A percentile compares a stretch with the other conserved stretches of the same genome.
These are phyloP conservation scores for Plodia interpunctella DNA, from an alignment of 1,140 invertebrate genomes.

Conservation along the genomic window DNA sequence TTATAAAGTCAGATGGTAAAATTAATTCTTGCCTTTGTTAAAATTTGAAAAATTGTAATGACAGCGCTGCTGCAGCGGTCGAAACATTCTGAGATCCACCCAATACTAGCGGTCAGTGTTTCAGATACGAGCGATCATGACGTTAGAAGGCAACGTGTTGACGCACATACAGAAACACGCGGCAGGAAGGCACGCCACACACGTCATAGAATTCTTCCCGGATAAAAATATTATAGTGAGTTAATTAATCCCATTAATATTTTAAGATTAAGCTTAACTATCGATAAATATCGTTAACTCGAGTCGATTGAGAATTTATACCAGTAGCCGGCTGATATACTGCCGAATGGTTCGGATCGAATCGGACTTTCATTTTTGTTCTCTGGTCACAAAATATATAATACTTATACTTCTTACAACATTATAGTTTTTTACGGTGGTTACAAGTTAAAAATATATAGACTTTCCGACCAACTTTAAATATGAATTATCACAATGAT, in stretches of 20 bases:
- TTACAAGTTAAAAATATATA: no score
- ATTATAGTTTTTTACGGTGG: no score
- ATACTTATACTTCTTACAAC: no score
- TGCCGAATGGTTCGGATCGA: constrained; percentile 32
- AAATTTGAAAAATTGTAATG: no score
- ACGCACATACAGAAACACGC: constrained; percentile 46
- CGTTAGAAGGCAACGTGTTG: constrained; percentile 52
- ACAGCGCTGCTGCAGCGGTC: no score
- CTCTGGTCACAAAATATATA: constrained; percentile 31
- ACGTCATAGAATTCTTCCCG: constrained; percentile 40
- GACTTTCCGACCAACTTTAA: no score
- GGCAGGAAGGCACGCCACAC: constrained; percentile 40
- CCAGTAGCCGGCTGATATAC: constrained; percentile 33
- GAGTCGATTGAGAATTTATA: constrained; percentile 24
- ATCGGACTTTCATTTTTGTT: constrained; percentile 32
- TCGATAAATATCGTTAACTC: constrained; percentile 23
- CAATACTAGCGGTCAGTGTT: no score
- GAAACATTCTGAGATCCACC: no score
- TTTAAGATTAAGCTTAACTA: constrained; percentile 21
- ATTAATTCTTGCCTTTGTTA: no score
- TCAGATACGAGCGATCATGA: constrained; percentile 46
- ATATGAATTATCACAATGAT: no score
- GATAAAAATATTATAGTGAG: constrained; percentile 47
- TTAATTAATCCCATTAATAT: no score
- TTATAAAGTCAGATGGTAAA: no score